Base-by-base conservation (phyloP, 1,140 invertebrate species). In the Liolophura sinensis region DNA sequence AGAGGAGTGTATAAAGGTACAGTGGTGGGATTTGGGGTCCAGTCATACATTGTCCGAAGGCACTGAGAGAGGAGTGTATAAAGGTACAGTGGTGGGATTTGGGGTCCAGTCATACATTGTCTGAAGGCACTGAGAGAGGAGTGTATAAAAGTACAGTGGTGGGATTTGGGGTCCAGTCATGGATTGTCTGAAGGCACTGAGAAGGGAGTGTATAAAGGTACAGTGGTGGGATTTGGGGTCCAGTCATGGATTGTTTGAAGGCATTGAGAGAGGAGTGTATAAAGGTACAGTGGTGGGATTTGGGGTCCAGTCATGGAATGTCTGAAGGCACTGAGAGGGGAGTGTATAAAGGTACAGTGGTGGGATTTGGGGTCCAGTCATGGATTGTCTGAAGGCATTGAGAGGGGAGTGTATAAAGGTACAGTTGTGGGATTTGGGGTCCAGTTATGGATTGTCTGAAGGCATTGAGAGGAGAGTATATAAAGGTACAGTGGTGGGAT, bases 51-150 rank as follows among this genome's bases (percentile, higher is more conserved):
- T 24, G n/a, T 54, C 24, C 12, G 51, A 24, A 24, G 51, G 18
- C 51, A n/a, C 7, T 20, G 24, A 54, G 18, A 7, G n/a, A 54
- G 24, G 7, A n/a, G 18, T 20, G 18, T 20, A 24, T 54, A n/a
- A n/a, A n/a, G n/a, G n/a, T n/a, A n/a, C n/a, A n/a, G 78, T 9
- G 62, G 69, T 31, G 78, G 80, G 68, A 74, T 75, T 51, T 81
- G 79, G 61, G 56, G 65, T 16, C 80, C 81, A 65, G 81, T 79
- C 31, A 69, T 80, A 60, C 77, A 80, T 51, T 82, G 81, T 71
- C 57, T 82, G 22, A 79, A 78, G 48, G 71, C 69, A 22, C 60
- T 80, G 0, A 62, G 79, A 47, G 47, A 72, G 64, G 73, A 78
- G 27, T 76, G 72, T 56, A 69, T 78, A 24, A 78, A 79, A 72